Evolutionary conservation across 2,797 vertebrate genomes (phyloP), one percentile per base, ranked within the genome.

Genomic region (Sebastes oblongus): DNA sequence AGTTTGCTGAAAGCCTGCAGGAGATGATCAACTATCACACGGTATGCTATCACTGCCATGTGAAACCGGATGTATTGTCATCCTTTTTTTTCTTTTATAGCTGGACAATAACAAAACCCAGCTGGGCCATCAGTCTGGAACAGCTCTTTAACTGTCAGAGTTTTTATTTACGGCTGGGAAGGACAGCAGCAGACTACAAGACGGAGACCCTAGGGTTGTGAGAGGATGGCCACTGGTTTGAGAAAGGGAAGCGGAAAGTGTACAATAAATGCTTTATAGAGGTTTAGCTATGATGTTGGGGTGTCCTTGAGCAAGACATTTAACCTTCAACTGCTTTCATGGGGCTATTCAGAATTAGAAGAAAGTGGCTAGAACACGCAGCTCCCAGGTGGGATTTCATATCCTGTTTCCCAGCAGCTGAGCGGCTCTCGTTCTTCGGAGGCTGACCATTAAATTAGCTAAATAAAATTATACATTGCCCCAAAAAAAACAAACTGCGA

Each of bases 1-100:
- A 97, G 90, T 99, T 99, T 95, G 98, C 98, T 0, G 98, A 99
- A 85, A 99, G 96, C 68, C 96, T 99, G 78, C 97, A 98, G 88
- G 98, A 99, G 93, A 99, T 99, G 98, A 97, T 97, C 92, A 98
- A 97, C 95, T 99, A 98, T 90, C 98, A 99, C 93, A 98, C 96
- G 88, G 98, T 99, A 96, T 85, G 97, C 94, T 71, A 6, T 76
- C 56, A 32, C 25, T 79, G 72, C 30, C 59, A 76, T 81, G 81
- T 80, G 82, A 91, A 89, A 88, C 75, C 30, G 58, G 77, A 91
- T 86, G 80, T 66, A 22, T 71, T 80, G 20, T 73, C 36, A 27
- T 8, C 58, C 1, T 59, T n/a, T 5, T 46, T 36, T n/a, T 2
- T 8, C n/a, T 42, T 54, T 46, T 65, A 72, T 73, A 81, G 71